A percentile compares a stretch with the other conserved stretches of the same genome.
Conservation (phyloP, 2,113 vertebrate species). For the Bubo scandiacus region DNA sequence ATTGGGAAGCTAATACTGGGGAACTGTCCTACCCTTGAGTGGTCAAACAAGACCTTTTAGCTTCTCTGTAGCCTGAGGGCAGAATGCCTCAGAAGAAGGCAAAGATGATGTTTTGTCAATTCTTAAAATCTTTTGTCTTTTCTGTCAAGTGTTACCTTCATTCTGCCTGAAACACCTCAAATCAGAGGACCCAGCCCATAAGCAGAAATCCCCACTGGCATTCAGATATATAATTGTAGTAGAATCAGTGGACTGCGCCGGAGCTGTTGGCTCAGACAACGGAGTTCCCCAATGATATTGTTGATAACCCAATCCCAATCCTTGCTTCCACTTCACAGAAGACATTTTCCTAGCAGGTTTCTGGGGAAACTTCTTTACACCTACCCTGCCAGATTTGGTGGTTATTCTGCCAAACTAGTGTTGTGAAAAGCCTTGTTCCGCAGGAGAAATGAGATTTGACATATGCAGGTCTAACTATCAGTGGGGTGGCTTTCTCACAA, state of each 20-base stretch:
- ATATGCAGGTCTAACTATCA: neutral
- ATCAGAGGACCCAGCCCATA: neutral
- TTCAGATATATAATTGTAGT: neutral
- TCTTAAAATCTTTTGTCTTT: neutral
- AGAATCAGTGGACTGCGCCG: neutral
- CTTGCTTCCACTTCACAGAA: neutral
- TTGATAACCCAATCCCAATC: neutral
- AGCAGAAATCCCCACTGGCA: neutral
- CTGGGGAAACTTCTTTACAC: neutral
- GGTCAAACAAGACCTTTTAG: neutral
- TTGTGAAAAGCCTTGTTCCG: neutral
- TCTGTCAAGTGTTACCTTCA: neutral
- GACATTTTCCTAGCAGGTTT: neutral
- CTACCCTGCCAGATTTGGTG: neutral
- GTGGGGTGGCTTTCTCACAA: neutral
- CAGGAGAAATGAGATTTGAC: neutral
- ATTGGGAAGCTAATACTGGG: neutral
- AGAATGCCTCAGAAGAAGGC: neutral
- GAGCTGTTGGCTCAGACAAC: neutral
- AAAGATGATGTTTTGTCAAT: neutral
- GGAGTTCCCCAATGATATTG: fast-evolving
- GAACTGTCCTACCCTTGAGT: neutral
- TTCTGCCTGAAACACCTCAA: neutral
- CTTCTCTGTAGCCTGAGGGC: neutral
- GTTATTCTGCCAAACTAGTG: neutral